Evolutionary conservation across 1,140 invertebrate genomes (phyloP).

Genomic region (Batillaria attramentaria): DNA sequence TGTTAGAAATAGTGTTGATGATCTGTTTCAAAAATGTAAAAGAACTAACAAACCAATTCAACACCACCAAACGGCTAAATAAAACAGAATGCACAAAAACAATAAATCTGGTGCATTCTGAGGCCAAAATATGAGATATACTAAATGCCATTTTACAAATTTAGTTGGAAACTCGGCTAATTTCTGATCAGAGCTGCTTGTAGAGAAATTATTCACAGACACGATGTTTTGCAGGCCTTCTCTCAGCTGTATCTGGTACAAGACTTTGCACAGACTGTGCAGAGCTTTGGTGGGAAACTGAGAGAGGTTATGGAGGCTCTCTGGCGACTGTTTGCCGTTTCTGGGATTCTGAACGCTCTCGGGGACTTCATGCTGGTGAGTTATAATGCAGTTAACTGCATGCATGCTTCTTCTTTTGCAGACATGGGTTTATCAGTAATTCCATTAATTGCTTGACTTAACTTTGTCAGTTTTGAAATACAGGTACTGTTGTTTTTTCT

Average conservation of each 20-base stretch:
- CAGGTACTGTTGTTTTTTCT: background rate
- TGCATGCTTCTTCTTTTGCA: background rate
- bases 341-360: slow-evolving; percentile 81
- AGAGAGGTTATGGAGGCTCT: slow-evolving; percentile 80
- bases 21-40: too few species aligned
- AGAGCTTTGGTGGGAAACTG: slow-evolving; percentile 75
- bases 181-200: background rate
- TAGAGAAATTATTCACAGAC: background rate
- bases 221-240: slow-evolving; percentile 76
- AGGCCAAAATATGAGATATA: slow-evolving; percentile 8
- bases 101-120: background rate
- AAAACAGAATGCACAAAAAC: too few species aligned
- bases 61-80: too few species aligned
- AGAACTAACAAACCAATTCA: too few species aligned
- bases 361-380: slow-evolving; percentile 86
- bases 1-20: too few species aligned
- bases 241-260: slow-evolving; percentile 83
- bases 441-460: background rate
- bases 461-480: background rate
- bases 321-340: slow-evolving; percentile 83
- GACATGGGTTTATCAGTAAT: slow-evolving; percentile 18
- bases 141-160: background rate
- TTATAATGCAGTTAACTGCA: slow-evolving; percentile 44
- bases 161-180: too few species aligned
- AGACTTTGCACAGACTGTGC: slow-evolving; percentile 73